These are phyloP conservation scores for Alsophila aescularia DNA, from an alignment of 2,888 invertebrate species.

Conservation along the genomic window DNA sequence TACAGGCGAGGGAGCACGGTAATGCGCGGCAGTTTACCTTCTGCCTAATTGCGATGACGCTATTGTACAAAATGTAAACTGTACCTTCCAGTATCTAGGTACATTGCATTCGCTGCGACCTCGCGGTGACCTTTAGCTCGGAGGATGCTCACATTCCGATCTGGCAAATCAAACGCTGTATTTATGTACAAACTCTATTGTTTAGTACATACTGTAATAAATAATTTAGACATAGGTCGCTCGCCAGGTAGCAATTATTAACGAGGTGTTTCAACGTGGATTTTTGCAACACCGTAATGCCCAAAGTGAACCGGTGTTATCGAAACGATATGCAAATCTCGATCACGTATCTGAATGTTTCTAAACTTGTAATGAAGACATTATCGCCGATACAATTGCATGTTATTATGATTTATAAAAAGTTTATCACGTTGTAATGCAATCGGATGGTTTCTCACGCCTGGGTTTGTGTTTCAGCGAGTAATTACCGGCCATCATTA, in stretches of 20 bases:
- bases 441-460: constrained; percentile 55
- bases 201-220: constrained; percentile 43
- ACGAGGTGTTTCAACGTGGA: constrained; percentile 28
- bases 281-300: constrained; percentile 22
- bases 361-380: constrained; percentile 31
- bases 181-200: constrained; percentile 61
- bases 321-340: constrained; percentile 23
- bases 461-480: constrained; percentile 42
- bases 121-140: constrained; percentile 68
- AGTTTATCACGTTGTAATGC: constrained; percentile 49
- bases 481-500: constrained; percentile 56
- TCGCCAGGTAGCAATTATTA: constrained; percentile 37
- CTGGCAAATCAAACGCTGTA: constrained; percentile 62
- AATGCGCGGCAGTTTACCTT: constrained; percentile 56
- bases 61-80: constrained; percentile 52
- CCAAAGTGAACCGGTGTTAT: constrained; percentile 9
- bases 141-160: constrained; percentile 79
- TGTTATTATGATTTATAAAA: constrained; percentile 41
- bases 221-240: constrained; percentile 38
- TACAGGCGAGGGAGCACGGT: constrained; percentile 39
- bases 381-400: constrained; percentile 36
- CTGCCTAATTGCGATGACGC: constrained; percentile 61
- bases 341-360: constrained; percentile 25
- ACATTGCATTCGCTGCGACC: constrained; percentile 57
- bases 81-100: constrained; percentile 50